These are phyloP conservation scores for Crypturellus tataupa DNA, from an alignment of 2,797 vertebrate genomes.

Conservation along the genomic window DNA sequence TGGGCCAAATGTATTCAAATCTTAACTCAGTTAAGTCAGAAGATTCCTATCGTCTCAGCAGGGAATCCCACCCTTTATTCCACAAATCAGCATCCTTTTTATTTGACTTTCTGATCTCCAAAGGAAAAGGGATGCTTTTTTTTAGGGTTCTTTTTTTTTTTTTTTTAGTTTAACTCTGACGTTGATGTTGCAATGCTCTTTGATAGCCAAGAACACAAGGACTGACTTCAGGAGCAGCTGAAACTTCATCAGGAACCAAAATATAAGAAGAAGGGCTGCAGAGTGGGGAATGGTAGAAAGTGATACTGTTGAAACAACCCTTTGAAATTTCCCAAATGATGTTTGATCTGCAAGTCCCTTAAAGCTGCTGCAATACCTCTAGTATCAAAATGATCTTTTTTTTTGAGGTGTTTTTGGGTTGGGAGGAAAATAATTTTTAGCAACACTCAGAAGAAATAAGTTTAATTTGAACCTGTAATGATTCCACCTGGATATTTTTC, in stretches of 20 bases:
- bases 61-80: conserved; percentile 84
- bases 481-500: conserved; percentile 59
- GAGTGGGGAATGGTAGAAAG: conserved; percentile 68
- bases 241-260: conserved; percentile 82
- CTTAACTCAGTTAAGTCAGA: conserved; percentile 82
- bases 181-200: conserved; percentile 79
- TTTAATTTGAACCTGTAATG: conserved; percentile 74
- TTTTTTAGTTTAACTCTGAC: conserved; percentile 78
- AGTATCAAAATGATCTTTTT: conserved; percentile 76
- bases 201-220: conserved; percentile 83
- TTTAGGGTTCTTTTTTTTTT: conserved; percentile 43
- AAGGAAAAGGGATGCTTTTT: conserved; percentile 79
- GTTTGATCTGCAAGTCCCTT: conserved; percentile 80
- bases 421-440: conserved; percentile 41
- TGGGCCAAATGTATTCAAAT: conserved; percentile 85
- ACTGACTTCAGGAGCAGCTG: conserved; percentile 79
- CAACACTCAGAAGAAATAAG: conserved; percentile 65
- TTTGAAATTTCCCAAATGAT: conserved; percentile 83
- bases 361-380: conserved; percentile 78
- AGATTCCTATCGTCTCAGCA: conserved; percentile 85
- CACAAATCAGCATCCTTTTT: conserved; percentile 85
- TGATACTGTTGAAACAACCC: conserved; percentile 80
- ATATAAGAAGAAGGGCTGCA: conserved; percentile 41
- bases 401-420: not conserved
- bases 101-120: conserved; percentile 83